A percentile compares a stretch with the other conserved stretches of the same genome.
phyloP scores from a whole-genome alignment of 2,797 vertebrate species.

The Molothrus aeneus region DNA sequence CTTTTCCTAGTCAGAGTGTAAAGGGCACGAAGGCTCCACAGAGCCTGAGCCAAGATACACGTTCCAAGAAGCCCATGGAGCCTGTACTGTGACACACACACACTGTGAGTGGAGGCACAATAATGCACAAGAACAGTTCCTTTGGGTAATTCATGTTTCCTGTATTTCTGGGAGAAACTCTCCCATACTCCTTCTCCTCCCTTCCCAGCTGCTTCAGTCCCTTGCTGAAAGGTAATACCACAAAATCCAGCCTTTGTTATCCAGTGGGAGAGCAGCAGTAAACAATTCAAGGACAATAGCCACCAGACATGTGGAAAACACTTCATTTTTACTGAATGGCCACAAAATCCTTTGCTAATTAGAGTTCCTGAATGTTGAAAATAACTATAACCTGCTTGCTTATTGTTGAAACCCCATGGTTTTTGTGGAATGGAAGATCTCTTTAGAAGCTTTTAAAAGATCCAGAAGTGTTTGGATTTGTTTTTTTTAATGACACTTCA shows the following conservation, averaged over 20 bases:
- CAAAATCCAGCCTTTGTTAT: constrained; percentile 25
- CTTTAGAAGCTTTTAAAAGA: background rate
- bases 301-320: constrained; percentile 24
- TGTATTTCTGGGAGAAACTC: background rate
- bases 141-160: background rate
- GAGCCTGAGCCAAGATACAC: background rate
- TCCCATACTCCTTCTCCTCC: background rate
- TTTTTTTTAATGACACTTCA: background rate
- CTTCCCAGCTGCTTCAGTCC: background rate
- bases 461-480: background rate
- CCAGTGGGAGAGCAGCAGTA: constrained; percentile 5
- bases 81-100: background rate
- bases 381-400: background rate
- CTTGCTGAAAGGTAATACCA: background rate
- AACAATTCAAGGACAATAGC: constrained; percentile 1
- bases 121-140: background rate
- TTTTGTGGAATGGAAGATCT: background rate
- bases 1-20: background rate
- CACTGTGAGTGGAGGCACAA: background rate
- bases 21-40: rapidly evolving
- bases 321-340: background rate
- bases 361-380: background rate
- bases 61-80: background rate
- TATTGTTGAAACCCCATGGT: background rate
- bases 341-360: background rate